Evolutionary conservation across 2,888 invertebrate genomes (phyloP).

Genomic region (Hylaea fasciaria): DNA sequence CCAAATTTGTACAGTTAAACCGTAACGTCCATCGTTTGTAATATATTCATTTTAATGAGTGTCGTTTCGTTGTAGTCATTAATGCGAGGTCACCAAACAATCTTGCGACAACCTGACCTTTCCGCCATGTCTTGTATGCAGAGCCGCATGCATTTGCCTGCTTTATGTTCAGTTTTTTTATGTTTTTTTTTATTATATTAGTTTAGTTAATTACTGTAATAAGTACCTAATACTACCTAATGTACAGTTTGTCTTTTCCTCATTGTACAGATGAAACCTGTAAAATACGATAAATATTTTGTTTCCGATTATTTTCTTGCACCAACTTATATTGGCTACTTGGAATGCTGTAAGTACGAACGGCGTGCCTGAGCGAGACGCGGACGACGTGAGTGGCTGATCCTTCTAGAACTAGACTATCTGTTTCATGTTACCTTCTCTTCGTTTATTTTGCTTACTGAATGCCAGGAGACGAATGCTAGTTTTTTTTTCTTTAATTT

Average conservation of each 20-base stretch:
- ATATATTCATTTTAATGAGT: conserved; percentile 87
- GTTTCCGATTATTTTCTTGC: conserved; percentile 88
- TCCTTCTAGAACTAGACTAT: conserved; percentile 54
- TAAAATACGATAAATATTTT: conserved; percentile 84
- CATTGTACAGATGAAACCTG: conserved; percentile 82
- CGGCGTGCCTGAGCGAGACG: conserved; percentile 44
- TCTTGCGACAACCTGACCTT: conserved; percentile 89
- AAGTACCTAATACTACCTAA: conserved; percentile 74
- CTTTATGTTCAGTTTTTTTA: conserved; percentile 86
- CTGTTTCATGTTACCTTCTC: conserved; percentile 62
- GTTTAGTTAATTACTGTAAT: conserved; percentile 83
- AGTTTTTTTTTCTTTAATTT: conserved; percentile 47
- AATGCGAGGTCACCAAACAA: conserved; percentile 83
- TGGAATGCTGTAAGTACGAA: conserved; percentile 87
- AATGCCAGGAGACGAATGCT: conserved; percentile 73
- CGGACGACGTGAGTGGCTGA: conserved; percentile 66
- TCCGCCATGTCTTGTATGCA: conserved; percentile 87
- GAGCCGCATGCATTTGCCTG: conserved; percentile 89
- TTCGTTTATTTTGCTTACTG: conserved; percentile 79
- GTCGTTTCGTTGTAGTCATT: conserved; percentile 88
- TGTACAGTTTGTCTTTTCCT: conserved; percentile 83
- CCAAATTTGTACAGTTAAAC: conserved; percentile 80
- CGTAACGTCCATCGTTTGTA: conserved; percentile 85
- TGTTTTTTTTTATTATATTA: conserved; percentile 78
- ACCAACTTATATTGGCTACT: conserved; percentile 88